Conservation (phyloP, 2,888 invertebrate species). For the Bursaphelenchus okinawaensis region DNA sequence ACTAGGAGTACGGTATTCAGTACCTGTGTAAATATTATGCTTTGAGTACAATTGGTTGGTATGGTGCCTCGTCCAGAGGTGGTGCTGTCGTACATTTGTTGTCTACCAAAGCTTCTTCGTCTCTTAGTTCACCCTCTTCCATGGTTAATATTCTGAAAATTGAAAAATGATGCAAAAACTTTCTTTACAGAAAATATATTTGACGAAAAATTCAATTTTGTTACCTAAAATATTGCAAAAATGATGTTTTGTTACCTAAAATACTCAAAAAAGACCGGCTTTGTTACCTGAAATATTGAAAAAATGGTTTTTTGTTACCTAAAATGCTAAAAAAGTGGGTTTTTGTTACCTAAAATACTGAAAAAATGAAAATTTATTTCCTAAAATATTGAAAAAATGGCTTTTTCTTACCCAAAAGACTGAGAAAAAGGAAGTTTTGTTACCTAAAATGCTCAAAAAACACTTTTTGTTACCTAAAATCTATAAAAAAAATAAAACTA, state of each 20-base stretch:
- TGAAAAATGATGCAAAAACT: too few relatives aligned
- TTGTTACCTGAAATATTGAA: background rate
- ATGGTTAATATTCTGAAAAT: slow-evolving; percentile 1
- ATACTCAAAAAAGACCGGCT: too few relatives aligned
- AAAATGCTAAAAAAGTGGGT: too few relatives aligned
- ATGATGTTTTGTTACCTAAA: background rate
- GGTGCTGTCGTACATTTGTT: background rate
- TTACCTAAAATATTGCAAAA: background rate
- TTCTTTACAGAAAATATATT: too few relatives aligned
- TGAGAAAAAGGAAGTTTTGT: too few relatives aligned
- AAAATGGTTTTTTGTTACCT: background rate
- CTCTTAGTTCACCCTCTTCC: slow-evolving; percentile 3
- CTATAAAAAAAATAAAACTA: too few relatives aligned
- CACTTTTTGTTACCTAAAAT: background rate
- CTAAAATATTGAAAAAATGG: too few relatives aligned
- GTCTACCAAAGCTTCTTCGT: slow-evolving; percentile 9
- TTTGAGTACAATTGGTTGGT: slow-evolving; percentile 3
- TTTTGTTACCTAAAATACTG: background rate
- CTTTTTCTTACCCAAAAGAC: too few relatives aligned
- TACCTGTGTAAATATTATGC: too few relatives aligned
- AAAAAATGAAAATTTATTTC: too few relatives aligned
- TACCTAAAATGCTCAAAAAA: background rate
- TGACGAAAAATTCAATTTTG: background rate
- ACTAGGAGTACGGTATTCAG: too few relatives aligned
- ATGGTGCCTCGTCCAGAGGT: slow-evolving; percentile 7